A percentile compares a stretch with the other conserved stretches of the same genome.
phyloP scores from a whole-genome alignment of 2,797 vertebrate genomes.

The Sitta carolinensis region DNA sequence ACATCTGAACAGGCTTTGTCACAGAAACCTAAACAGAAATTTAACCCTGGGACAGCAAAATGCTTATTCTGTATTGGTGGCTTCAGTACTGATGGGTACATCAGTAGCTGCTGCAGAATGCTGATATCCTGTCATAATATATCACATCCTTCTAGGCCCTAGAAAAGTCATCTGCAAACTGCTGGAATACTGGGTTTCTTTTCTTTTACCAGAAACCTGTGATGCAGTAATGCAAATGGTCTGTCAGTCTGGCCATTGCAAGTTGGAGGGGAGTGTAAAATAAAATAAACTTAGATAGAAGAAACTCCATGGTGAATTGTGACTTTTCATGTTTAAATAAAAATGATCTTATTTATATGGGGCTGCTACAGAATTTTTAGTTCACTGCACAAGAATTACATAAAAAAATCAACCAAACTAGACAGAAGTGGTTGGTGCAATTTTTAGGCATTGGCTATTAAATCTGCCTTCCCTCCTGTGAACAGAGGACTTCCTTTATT shows the following conservation, averaged over 20 bases:
- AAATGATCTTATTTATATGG: background rate
- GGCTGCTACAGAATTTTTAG: background rate
- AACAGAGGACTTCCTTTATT: background rate
- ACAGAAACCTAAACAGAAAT: background rate
- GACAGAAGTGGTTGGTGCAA: background rate
- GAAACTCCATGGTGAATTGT: background rate
- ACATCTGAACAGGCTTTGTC: background rate
- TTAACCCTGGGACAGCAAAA: background rate
- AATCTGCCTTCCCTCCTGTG: background rate
- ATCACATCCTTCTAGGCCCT: background rate
- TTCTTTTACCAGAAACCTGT: background rate
- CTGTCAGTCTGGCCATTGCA: background rate
- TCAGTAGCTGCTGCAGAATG: background rate
- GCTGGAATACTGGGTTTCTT: background rate
- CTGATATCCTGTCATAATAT: background rate
- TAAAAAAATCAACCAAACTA: background rate
- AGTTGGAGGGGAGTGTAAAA: background rate
- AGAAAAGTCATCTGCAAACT: background rate
- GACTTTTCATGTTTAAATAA: slow-evolving; percentile 12
- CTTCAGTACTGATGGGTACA: background rate
- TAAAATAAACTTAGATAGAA: background rate
- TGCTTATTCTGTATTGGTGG: background rate
- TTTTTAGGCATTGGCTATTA: background rate
- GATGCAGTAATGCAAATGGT: background rate
- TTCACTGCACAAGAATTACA: background rate